Evolutionary conservation across 2,113 vertebrate species (phyloP), one percentile per base, ranked within the genome.

Genomic region (Passer domesticus): DNA sequence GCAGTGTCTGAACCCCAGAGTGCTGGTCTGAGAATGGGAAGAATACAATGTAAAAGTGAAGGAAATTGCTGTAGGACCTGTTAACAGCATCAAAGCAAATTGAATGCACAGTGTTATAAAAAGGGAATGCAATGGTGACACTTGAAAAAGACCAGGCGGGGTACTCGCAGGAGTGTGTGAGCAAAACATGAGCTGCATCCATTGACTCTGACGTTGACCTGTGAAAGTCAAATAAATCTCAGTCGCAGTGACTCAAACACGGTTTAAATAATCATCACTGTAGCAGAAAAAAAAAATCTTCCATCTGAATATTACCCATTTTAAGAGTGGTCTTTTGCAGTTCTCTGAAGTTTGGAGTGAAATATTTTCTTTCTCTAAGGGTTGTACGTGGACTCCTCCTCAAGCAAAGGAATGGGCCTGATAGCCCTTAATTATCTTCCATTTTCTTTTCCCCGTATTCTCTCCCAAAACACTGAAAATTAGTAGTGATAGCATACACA

Each of bases 161-260:
- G 70, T 92, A 84, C 81, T 84, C 10, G 0, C 69, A 91, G 66
- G 50, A 94, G 77, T 92, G 62, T 68, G 58, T 89, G 91, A 94
- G 92, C 91, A 91, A 95, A 97, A 84, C 62, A 69, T 53, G 72
- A 89, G 84, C 89, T 95, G 83, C 81, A 94, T 96, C 91, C 80
- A 87, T 95, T 95, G 94, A 94, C 89, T 96, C 91, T 46, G 58
- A 94, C 33, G 37, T 0, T 91, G 91, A 95, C 91, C 94, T 92
- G n/a, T 64, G 46, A 84, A 95, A 97, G 89, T 89, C 91, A 94
- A 94, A 94, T 92, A 94, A 92, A 84, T 94, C 87, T 91, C 33
- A 0, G 53, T 76, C 82, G 58, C 74, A 85, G 58, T 50, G 80
- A 92, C 73, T 95, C 77, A 89, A 60, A 77, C 81, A 53, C 82